Percentiles rank a stretch among this genome's conserved stretches.
Conservation (phyloP, 2,797 vertebrate genomes). For the Oryzias sinensis region DNA sequence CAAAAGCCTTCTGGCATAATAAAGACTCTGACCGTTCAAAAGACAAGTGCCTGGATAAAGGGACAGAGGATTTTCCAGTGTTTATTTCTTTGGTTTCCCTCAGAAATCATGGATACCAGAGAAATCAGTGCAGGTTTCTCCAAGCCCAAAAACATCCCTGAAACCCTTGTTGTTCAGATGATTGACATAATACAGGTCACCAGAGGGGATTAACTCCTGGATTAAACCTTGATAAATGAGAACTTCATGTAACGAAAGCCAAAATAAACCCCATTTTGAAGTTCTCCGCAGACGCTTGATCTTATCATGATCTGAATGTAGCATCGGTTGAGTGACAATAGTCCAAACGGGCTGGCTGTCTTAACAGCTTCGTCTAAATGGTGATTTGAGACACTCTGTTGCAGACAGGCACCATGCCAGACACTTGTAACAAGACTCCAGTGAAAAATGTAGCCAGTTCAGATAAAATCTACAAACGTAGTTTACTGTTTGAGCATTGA, state of each 20-base stretch:
- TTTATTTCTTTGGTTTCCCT: too few relatives aligned
- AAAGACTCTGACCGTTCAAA: too few relatives aligned
- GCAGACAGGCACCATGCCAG: slow-evolving; percentile 13
- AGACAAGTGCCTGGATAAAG: too few relatives aligned
- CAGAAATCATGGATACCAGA: too few relatives aligned
- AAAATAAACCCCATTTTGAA: not conserved
- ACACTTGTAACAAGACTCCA: slow-evolving; percentile 55
- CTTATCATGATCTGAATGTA: slow-evolving; percentile 21
- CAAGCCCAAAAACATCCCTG: not conserved
- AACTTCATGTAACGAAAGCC: slow-evolving; percentile 11
- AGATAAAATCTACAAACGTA: slow-evolving; percentile 49
- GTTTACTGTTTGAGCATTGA: slow-evolving; percentile 12
- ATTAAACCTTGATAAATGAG: slow-evolving; percentile 15
- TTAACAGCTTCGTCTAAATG: slow-evolving; percentile 22
- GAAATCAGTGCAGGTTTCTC: not conserved
- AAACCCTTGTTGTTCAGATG: slow-evolving; percentile 2
- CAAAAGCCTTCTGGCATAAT: too few relatives aligned
- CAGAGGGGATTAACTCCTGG: slow-evolving; percentile 12
- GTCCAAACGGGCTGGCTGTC: slow-evolving; percentile 24
- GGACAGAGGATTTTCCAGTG: too few relatives aligned
- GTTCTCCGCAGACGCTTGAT: slow-evolving; percentile 4
- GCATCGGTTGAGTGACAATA: slow-evolving; percentile 29
- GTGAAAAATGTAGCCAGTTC: slow-evolving; percentile 14
- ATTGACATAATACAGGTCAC: slow-evolving; percentile 20
- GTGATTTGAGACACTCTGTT: slow-evolving; percentile 37